Evolutionary conservation across 2,113 vertebrate genomes (phyloP), one percentile per base, ranked within the genome.

Genomic region (Sclerurus mexicanus): DNA sequence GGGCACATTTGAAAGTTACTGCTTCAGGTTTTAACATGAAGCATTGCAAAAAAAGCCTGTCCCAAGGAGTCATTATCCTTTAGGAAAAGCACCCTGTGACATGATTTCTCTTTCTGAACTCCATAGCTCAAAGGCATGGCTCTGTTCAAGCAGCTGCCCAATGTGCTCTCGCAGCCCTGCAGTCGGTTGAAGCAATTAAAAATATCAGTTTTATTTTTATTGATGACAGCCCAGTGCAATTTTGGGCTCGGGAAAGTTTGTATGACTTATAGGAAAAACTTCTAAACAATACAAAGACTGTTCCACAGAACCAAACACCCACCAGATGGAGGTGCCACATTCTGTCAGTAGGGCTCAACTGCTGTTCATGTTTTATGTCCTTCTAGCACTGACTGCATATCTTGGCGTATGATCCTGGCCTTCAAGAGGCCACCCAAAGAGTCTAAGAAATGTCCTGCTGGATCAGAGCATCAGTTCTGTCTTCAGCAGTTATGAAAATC

Each of bases 111-210:
- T 40, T 58, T 75, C 58, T 88, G 79, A 90, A 11, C 75, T 53
- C 42, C 49, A 12, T 82, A 63, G 49, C 49, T 72, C 84, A 64
- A 35, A 91, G 58, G 59, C 76, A n/a, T 37, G 44, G 23, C 80
- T 39, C 55, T 23, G 31, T 71, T 46, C 46, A 46, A 64, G 69
- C 80, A 85, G 50, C 90, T 94, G 76, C 33, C 69, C 72, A 39
- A 47, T 40, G 73, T 53, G 50, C 55, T 46, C 79, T 88, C 30
- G 11, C 59, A 58, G 60, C 83, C 71, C 82, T 37, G 64, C 47
- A 25, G 50, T 35, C 46, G n/a, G 5, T 27, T 42, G 68, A 47
- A 50, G 85, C 85, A 85, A 82, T 93, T 94, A 77, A 81, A 93
- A 91, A 90, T 37, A 62, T 13, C 40, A 7, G 64, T 78, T 86